Conservation (phyloP, 2,113 vertebrate genomes). For the Romanogobio albipinnatus region DNA sequence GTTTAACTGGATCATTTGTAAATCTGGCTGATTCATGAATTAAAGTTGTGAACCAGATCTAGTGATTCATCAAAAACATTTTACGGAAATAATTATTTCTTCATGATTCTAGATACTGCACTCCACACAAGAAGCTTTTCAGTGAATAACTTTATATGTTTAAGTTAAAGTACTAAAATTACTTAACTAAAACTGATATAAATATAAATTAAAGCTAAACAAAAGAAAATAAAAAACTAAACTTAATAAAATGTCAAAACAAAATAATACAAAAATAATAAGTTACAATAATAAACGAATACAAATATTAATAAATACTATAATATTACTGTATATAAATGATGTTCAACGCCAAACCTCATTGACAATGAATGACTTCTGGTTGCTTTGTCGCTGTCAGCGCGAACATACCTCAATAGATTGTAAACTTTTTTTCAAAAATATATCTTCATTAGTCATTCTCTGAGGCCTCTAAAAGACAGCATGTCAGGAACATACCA, state of each 20-base stretch:
- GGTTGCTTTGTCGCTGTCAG: background rate
- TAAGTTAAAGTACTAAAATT: no score
- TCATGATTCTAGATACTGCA: background rate
- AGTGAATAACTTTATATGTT: background rate
- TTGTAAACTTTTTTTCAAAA: background rate
- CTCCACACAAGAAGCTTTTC: background rate
- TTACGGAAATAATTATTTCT: background rate
- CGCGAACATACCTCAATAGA: background rate
- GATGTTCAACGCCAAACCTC: no score
- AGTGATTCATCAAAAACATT: background rate
- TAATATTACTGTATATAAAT: background rate
- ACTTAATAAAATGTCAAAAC: no score
- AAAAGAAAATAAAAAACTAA: no score
- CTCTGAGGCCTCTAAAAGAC: conserved; percentile 44
- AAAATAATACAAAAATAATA: no score
- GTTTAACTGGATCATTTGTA: background rate
- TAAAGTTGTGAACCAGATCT: background rate
- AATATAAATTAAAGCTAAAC: no score
- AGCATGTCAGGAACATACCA: conserved; percentile 64
- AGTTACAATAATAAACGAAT: no score
- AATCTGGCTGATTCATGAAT: background rate
- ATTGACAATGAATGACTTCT: background rate
- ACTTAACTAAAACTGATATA: no score
- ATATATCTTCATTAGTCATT: background rate
- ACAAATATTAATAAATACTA: background rate